These are phyloP conservation scores for Drosophila mojavensis DNA, from an alignment of 1,140 invertebrate species.

Conservation along the genomic window DNA sequence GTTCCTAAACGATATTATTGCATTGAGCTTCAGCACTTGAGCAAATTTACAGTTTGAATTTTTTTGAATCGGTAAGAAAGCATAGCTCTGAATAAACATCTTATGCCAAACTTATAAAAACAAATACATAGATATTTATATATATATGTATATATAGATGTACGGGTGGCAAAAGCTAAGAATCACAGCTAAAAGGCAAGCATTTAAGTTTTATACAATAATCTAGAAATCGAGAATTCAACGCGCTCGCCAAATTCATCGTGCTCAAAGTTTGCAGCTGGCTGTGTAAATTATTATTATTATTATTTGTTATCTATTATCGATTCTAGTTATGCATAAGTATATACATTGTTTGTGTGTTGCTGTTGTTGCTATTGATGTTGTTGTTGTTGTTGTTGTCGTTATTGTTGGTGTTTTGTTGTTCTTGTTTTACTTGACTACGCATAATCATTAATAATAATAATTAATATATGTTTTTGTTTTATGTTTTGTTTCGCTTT, in stretches of 20 bases:
- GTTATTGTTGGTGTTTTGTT: constrained; percentile 33
- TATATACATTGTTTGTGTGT: constrained; percentile 55
- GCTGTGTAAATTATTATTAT: constrained; percentile 24
- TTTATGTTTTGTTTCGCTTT: constrained; percentile 23
- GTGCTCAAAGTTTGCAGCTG: constrained; percentile 50
- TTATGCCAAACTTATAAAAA: constrained; percentile 8
- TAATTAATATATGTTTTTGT: constrained; percentile 50
- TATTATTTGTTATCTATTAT: constrained; percentile 35
- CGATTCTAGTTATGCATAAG: constrained; percentile 42
- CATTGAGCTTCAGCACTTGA: constrained; percentile 29
- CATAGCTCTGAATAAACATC: constrained; percentile 3
- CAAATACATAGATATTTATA: not conserved
- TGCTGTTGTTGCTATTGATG: constrained; percentile 23
- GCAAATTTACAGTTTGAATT: constrained; percentile 42
- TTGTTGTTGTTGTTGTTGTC: constrained; percentile 23
- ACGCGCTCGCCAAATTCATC: constrained; percentile 33
- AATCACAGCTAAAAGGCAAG: constrained; percentile 82
- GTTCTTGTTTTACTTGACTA: constrained; percentile 67
- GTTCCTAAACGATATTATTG: constrained; percentile 28
- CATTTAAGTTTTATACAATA: constrained; percentile 57
- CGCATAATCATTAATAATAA: constrained; percentile 70
- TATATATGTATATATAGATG: constrained; percentile 3
- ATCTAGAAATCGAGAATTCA: constrained; percentile 30
- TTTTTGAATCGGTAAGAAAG: constrained; percentile 1
- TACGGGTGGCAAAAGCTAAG: constrained; percentile 8